phyloP scores from a whole-genome alignment of 2,113 vertebrate species.

The Glaucomys volans region DNA sequence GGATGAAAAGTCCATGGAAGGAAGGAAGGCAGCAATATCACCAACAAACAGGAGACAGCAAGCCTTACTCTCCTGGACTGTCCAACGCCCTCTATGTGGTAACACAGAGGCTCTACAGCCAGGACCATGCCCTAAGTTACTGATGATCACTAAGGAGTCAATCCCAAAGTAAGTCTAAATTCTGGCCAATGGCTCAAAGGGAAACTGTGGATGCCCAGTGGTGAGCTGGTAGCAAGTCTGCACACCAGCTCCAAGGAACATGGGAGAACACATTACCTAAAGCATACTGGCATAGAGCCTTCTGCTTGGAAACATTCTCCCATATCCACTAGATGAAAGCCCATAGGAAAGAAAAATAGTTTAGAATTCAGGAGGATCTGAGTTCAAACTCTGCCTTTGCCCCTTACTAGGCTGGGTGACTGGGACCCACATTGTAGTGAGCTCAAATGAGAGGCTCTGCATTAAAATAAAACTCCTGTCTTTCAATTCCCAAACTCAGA shows the following conservation, averaged over 20 bases:
- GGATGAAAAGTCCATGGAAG: neutral
- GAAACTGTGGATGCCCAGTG: neutral
- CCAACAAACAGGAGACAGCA: neutral
- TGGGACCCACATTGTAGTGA: neutral
- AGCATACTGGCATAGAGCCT: neutral
- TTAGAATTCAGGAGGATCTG: neutral
- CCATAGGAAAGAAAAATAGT: neutral
- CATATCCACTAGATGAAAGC: neutral
- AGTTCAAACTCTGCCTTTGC: neutral
- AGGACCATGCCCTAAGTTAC: neutral
- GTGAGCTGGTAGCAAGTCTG: neutral
- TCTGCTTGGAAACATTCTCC: neutral
- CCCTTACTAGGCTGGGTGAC: neutral
- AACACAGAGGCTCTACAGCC: neutral
- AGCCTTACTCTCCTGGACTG: neutral
- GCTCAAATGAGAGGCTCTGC: neutral
- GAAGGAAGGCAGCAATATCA: neutral
- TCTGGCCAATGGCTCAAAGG: neutral
- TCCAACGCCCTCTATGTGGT: neutral
- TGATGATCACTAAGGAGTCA: neutral
- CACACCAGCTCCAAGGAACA: neutral
- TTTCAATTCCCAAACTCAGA: neutral
- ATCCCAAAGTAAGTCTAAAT: neutral
- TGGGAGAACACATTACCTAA: neutral
- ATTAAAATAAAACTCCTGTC: neutral